Evolutionary conservation across 2,888 invertebrate species (phyloP), one percentile per base, ranked within the genome.

Genomic region (Drosophila hamatofila): DNA sequence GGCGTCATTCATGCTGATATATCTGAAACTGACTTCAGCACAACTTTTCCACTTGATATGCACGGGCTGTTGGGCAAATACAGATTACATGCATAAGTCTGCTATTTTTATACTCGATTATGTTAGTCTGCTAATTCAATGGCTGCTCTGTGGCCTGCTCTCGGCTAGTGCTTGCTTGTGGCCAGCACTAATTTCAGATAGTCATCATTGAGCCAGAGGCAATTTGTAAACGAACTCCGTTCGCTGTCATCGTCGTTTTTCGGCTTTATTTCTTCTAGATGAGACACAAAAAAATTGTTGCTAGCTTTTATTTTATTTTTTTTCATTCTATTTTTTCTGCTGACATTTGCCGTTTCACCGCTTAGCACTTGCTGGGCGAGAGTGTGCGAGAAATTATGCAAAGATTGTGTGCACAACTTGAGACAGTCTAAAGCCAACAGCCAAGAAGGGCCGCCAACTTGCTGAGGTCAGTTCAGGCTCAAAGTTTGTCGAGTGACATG

Each of bases 401-500:
- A 86, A 83, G 88, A 88, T 86, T 88, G 80, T 87, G 80, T 82
- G 82, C 81, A 78, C 72, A 88, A 73, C 72, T 81, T 68, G 75
- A 73, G 80, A 75, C 77, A 57, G 52, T 64, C 46, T 30, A 51
- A 27, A 37, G 65, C 46, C 70, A 67, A 60, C 52, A 57, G 66
- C 65, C 23, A 62, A 66, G 72, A 62, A 72, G 63, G 49, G 49
- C 58, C 73, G 71, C 76, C 75, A 78, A 81, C 81, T 75, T 74
- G 71, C 64, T 69, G 76, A 74, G 80, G 75, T 79, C 81, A 71
- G 78, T 66, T 64, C 72, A 57, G 60, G 61, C 64, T 67, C 58
- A 72, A 66, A 63, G 67, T 76, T 74, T 78, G 75, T 75, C 74
- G 81, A 90, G 85, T 90, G 90, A 89, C 88, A 91, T 90, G 91